Conservation (phyloP, 2,113 vertebrate genomes). For the Cacatua alba region DNA sequence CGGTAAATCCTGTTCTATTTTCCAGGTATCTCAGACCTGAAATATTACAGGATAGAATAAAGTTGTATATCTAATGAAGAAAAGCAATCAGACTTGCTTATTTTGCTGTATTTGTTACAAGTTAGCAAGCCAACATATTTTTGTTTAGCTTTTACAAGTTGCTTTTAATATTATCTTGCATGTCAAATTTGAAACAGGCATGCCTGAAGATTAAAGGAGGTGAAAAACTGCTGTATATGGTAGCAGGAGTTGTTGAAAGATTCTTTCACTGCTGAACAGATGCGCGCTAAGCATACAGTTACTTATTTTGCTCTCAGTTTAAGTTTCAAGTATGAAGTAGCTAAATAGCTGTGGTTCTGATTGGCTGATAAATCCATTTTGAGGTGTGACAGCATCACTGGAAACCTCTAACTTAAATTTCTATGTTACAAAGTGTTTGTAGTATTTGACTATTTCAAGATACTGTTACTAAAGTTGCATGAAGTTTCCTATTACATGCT, state of each 20-base stretch:
- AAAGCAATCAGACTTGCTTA: background rate
- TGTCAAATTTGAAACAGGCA: background rate
- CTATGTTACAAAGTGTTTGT: background rate
- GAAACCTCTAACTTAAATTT: background rate
- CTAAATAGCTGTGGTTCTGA: background rate
- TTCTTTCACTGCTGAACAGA: background rate
- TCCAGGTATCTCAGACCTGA: constrained; percentile 36
- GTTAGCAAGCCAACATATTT: background rate
- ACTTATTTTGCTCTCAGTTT: background rate
- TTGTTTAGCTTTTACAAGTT: constrained; percentile 4
- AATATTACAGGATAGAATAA: constrained; percentile 21
- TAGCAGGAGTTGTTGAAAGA: background rate
- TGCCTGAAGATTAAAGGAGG: background rate
- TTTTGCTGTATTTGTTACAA: background rate
- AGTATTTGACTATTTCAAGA: background rate
- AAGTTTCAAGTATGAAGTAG: background rate
- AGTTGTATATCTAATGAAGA: constrained; percentile 14
- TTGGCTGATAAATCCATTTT: background rate
- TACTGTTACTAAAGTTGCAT: background rate
- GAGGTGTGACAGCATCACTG: background rate
- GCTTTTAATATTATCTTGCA: background rate
- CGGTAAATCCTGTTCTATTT: constrained; percentile 40
- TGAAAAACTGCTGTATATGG: background rate
- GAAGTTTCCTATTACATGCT: background rate
- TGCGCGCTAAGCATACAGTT: background rate